These are phyloP conservation scores for Eupithecia vulgata DNA, from an alignment of 2,888 invertebrate genomes.

Conservation along the genomic window DNA sequence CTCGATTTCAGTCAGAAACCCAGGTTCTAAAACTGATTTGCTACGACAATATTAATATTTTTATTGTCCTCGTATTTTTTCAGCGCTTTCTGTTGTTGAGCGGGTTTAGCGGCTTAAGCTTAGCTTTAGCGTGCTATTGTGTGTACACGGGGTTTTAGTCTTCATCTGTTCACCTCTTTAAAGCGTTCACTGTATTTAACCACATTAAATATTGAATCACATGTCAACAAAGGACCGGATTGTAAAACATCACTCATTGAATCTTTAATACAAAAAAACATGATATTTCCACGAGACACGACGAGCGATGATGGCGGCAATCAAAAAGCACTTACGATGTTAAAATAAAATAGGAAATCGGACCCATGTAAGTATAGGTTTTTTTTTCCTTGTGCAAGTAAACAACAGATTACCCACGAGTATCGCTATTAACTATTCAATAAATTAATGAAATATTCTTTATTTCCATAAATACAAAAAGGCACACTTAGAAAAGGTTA, in stretches of 20 bases:
- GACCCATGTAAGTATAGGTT: background rate
- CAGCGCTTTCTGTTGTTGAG: background rate
- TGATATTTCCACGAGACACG: background rate
- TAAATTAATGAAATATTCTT: too few species aligned
- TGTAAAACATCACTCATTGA: background rate
- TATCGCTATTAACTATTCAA: too few species aligned
- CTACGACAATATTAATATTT: background rate
- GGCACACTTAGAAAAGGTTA: too few species aligned
- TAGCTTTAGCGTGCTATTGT: background rate
- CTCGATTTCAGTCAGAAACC: background rate
- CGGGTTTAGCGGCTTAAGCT: too few species aligned
- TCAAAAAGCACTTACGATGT: slow-evolving; percentile 5
- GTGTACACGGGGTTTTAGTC: background rate
- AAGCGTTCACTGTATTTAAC: background rate
- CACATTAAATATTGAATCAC: background rate
- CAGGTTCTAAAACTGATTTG: background rate
- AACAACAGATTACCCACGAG: background rate
- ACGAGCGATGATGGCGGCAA: background rate
- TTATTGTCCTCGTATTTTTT: background rate
- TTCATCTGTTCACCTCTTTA: too few species aligned
- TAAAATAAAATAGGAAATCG: slow-evolving; percentile 8
- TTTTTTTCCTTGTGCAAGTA: slow-evolving; percentile 9
- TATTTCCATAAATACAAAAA: too few species aligned
- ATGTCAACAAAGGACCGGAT: background rate
- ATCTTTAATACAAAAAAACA: background rate